Evolutionary conservation across 2,113 vertebrate genomes (phyloP).

Genomic region (Sebastes schlegelii): DNA sequence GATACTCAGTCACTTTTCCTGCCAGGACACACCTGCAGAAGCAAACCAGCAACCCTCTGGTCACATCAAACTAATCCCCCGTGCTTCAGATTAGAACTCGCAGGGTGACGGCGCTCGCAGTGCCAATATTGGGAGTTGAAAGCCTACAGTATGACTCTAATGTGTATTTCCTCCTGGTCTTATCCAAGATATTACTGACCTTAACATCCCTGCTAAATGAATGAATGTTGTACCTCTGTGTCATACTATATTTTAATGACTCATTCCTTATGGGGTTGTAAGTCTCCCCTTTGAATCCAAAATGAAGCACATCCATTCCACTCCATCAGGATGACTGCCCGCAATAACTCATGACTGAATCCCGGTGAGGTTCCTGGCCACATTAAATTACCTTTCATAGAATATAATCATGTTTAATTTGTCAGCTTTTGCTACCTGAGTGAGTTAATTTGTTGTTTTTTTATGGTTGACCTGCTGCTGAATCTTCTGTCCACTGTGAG

Average conservation of each 20-base stretch:
- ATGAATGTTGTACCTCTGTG: constrained; percentile 19
- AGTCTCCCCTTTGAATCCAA: constrained; percentile 27
- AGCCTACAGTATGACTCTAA: background rate
- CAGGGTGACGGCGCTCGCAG: constrained; percentile 8
- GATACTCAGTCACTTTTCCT: constrained; percentile 21
- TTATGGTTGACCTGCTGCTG: constrained; percentile 21
- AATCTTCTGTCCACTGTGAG: constrained; percentile 24
- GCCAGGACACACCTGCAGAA: constrained; percentile 19
- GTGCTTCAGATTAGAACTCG: constrained; percentile 11
- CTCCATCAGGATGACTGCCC: constrained; percentile 39
- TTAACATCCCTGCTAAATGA: constrained; percentile 28
- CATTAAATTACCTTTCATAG: constrained; percentile 34
- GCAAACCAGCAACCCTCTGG: constrained; percentile 42
- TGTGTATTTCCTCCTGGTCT: background rate
- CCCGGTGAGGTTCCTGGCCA: background rate
- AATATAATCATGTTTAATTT: constrained; percentile 52
- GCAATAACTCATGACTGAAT: constrained; percentile 40
- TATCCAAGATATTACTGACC: constrained; percentile 7
- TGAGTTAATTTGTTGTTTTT: constrained; percentile 3
- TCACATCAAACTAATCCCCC: constrained; percentile 16
- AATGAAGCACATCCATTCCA: constrained; percentile 16
- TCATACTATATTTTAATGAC: constrained; percentile 25
- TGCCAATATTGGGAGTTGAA: background rate
- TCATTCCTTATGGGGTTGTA: constrained; percentile 8
- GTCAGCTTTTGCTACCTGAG: constrained; percentile 28